Evolutionary conservation across 2,113 vertebrate species (phyloP).

Genomic region (Microcebus griseorufus): DNA sequence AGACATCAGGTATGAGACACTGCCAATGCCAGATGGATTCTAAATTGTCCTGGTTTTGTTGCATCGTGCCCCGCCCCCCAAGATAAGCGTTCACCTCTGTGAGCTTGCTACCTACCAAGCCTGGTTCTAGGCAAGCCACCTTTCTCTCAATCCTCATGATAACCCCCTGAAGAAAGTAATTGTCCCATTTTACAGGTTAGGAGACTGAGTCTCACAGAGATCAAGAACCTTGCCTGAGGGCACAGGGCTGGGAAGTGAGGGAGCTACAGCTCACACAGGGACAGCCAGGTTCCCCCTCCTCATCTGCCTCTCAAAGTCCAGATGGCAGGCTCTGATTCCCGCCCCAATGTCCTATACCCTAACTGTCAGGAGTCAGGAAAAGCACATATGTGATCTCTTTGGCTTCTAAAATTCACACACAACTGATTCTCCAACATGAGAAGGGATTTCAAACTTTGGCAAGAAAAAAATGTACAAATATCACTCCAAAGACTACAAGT

Average conservation of each 20-base stretch:
- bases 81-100: not conserved
- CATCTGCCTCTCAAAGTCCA: not conserved
- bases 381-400: not conserved
- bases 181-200: not conserved
- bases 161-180: not conserved
- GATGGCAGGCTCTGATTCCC: not conserved
- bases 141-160: not conserved
- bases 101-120: not conserved
- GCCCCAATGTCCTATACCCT: not conserved
- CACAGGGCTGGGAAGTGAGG: not conserved
- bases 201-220: not conserved
- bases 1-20: not conserved
- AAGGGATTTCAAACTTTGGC: not conserved
- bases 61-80: accelerated
- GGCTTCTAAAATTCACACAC: not conserved
- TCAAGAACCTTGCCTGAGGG: too few species aligned
- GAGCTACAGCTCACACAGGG: not conserved
- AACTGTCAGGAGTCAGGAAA: not conserved
- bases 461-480: not conserved
- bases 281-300: not conserved
- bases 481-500: not conserved
- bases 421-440: not conserved
- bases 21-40: not conserved
- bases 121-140: not conserved
- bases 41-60: not conserved